phyloP scores from a whole-genome alignment of 2,888 invertebrate genomes.

The Phorcus lineatus region DNA sequence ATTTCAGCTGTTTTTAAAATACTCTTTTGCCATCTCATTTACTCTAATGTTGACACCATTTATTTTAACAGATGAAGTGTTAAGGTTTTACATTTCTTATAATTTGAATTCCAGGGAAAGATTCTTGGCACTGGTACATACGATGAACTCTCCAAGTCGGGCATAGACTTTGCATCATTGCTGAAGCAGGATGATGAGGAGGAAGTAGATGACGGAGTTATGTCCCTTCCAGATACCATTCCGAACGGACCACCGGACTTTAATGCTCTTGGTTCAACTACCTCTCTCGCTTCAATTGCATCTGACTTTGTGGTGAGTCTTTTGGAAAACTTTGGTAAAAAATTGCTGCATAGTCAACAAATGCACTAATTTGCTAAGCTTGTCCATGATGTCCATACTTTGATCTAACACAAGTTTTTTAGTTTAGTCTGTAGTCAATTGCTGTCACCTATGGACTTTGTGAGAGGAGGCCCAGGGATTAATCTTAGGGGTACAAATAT shows the following conservation, averaged over 20 bases:
- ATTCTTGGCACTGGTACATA: slow-evolving; percentile 70
- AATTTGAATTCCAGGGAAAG: slow-evolving; percentile 61
- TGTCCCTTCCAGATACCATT: slow-evolving; percentile 21
- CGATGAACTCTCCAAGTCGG: slow-evolving; percentile 67
- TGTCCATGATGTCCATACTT: too few relatives aligned
- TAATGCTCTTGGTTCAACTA: slow-evolving; percentile 51
- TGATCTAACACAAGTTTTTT: too few relatives aligned
- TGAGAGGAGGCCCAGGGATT: too few relatives aligned
- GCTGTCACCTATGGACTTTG: too few relatives aligned
- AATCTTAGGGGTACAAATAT: too few relatives aligned
- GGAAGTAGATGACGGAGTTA: slow-evolving; percentile 33
- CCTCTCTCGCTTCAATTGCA: slow-evolving; percentile 59
- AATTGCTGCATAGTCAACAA: background rate
- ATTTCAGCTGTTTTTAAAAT: background rate
- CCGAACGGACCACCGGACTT: slow-evolving; percentile 3
- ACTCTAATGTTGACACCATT: background rate
- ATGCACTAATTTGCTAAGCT: background rate
- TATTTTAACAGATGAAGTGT: background rate
- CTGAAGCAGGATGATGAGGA: slow-evolving; percentile 66
- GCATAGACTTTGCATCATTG: slow-evolving; percentile 70
- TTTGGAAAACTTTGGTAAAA: background rate
- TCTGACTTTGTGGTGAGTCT: slow-evolving; percentile 61
- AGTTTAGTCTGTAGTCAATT: too few relatives aligned
- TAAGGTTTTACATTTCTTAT: background rate
- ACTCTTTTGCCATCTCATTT: background rate